Evolutionary conservation across 2,113 vertebrate genomes (phyloP).

Genomic region (Daphoenositta chrysoptera): DNA sequence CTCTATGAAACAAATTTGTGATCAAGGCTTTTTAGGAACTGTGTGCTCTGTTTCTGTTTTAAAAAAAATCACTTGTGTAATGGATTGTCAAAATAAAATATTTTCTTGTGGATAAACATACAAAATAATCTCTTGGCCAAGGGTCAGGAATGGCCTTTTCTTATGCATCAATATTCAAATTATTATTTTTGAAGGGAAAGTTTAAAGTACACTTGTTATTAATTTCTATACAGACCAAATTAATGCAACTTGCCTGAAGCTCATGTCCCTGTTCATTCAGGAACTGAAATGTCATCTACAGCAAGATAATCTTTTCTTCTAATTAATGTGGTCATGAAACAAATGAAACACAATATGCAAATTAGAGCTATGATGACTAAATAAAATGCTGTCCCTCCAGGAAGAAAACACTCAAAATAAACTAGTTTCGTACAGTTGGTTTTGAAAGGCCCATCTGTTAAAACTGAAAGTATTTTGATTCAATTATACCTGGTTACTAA

Average conservation of each 20-base stretch:
- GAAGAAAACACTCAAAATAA: background rate
- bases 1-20: background rate
- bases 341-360: conserved; percentile 10
- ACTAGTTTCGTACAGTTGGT: background rate
- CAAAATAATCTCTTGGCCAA: background rate
- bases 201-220: background rate
- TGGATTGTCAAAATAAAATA: background rate
- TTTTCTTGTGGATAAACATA: background rate
- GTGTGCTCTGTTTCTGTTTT: background rate
- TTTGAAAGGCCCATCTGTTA: conserved; percentile 36
- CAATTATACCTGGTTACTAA: background rate
- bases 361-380: conserved; percentile 13
- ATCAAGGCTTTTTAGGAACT: background rate
- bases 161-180: conserved; percentile 1
- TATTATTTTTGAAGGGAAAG: background rate
- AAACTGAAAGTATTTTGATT: conserved; percentile 1
- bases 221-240: conserved; percentile 29
- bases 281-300: conserved; percentile 34
- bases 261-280: conserved; percentile 23
- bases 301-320: conserved; percentile 20
- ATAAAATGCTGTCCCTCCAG: conserved; percentile 36
- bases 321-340: conserved; percentile 25
- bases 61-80: background rate
- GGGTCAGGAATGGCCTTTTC: conserved; percentile 13
- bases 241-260: conserved; percentile 21